phyloP scores from a whole-genome alignment of 2,797 vertebrate genomes.

The Hyperoplus lanceolatus region DNA sequence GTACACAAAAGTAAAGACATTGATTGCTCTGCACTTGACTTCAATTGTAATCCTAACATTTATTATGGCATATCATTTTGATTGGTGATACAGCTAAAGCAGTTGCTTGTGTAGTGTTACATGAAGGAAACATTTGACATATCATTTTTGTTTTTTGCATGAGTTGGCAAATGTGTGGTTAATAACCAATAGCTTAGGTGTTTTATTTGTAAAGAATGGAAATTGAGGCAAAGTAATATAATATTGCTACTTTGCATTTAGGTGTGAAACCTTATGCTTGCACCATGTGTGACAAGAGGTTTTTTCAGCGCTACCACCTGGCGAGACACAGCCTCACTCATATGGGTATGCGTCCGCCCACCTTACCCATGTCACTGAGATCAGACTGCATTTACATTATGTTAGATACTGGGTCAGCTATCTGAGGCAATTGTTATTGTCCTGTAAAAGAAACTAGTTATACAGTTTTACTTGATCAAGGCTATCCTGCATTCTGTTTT shows the following conservation, averaged over 20 bases:
- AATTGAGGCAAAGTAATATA: conserved; percentile 69
- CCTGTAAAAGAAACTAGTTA: conserved; percentile 29
- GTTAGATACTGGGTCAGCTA: conserved; percentile 36
- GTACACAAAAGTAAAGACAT: not conserved
- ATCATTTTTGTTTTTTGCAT: conserved; percentile 63
- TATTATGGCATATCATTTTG: not conserved
- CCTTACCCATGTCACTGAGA: conserved; percentile 75
- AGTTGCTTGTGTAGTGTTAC: conserved; percentile 13
- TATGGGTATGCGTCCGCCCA: conserved; percentile 84
- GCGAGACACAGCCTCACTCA: conserved; percentile 88
- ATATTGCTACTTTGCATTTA: conserved; percentile 82
- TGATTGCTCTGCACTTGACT: not conserved
- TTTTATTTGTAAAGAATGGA: conserved; percentile 55
- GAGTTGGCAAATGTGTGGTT: conserved; percentile 76
- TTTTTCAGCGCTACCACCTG: conserved; percentile 88
- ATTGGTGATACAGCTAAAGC: conserved; percentile 13
- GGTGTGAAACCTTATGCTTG: conserved; percentile 89
- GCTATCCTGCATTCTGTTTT: conserved; percentile 27
- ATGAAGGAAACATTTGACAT: conserved; percentile 18
- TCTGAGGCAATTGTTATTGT: conserved; percentile 35
- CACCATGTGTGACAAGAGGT: conserved; percentile 88
- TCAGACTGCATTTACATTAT: conserved; percentile 51
- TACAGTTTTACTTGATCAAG: conserved; percentile 25
- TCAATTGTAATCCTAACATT: not conserved
- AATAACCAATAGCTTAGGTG: conserved; percentile 69